phyloP scores from a whole-genome alignment of 2,113 vertebrate genomes.

The Zosterops hypoxanthus region DNA sequence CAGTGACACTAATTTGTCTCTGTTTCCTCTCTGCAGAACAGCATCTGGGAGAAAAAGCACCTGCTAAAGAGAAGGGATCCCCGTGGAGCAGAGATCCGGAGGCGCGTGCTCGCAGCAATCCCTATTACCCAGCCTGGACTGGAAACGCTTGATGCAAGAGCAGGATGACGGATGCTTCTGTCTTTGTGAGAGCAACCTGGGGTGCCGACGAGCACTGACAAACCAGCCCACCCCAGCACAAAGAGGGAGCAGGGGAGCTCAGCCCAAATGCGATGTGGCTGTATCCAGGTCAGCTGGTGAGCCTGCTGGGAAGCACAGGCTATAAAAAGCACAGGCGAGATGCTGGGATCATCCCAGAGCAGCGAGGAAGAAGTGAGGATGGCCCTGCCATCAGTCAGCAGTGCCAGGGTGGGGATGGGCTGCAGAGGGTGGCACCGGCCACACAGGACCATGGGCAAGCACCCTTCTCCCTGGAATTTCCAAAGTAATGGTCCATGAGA shows the following conservation, averaged over 20 bases:
- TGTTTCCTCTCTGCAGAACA: neutral
- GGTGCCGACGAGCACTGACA: neutral
- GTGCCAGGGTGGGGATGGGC: neutral
- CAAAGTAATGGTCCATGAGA: neutral
- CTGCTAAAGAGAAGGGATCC: neutral
- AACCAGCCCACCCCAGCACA: fast-evolving
- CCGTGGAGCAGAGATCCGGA: neutral
- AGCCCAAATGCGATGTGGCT: fast-evolving
- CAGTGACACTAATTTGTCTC: constrained; percentile 6
- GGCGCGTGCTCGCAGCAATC: neutral
- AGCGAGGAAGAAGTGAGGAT: fast-evolving
- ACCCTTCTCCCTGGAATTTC: neutral
- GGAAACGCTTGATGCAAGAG: neutral
- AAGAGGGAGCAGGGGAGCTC: neutral
- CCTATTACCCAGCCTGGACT: neutral
- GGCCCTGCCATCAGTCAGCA: neutral
- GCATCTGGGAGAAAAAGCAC: neutral
- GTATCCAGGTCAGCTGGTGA: neutral
- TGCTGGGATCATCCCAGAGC: neutral
- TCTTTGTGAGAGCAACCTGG: neutral
- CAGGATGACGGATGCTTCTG: neutral
- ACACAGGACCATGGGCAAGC: fast-evolving
- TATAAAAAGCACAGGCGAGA: neutral
- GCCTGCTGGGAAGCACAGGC: neutral
- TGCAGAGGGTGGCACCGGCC: neutral